Conservation (phyloP, 35 echinoderm and acorn worm genomes). For the Eucidaris tribuloides region DNA sequence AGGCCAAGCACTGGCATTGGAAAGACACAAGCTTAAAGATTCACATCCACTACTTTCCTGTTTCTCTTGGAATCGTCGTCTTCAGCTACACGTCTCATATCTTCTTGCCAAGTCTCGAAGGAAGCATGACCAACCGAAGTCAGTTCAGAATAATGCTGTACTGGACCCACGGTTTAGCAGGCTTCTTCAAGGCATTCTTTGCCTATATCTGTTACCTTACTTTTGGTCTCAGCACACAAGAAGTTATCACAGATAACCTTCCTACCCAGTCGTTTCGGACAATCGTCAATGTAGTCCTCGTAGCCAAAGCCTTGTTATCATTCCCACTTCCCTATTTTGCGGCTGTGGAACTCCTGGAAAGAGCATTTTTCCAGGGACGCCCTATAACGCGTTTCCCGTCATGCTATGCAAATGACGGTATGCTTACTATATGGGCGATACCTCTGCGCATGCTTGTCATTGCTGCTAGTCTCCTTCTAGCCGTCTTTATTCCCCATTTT, state of each 20-base stretch:
- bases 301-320: constrained; percentile 87
- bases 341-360: constrained; percentile 84
- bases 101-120: constrained; percentile 93
- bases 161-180: constrained; percentile 93
- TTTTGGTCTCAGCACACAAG: constrained; percentile 70
- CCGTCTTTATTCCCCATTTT: constrained; percentile 92
- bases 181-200: constrained; percentile 91
- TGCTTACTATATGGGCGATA: constrained; percentile 69
- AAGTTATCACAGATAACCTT: constrained; percentile 97
- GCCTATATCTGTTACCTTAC: constrained; percentile 87
- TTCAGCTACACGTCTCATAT: constrained; percentile 99
- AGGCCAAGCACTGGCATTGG: constrained; percentile 81
- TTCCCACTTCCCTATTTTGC: constrained; percentile 93
- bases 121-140: constrained; percentile 67
- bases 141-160: constrained; percentile 92
- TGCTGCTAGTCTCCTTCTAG: constrained; percentile 74
- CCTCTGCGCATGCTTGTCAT: constrained; percentile 66
- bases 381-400: constrained; percentile 77
- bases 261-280: constrained; percentile 73
- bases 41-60: constrained; percentile 87
- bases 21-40: constrained; percentile 52
- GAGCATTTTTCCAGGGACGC: constrained; percentile 84
- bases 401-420: constrained; percentile 84
- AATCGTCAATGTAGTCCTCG: constrained; percentile 83
- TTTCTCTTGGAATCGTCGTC: constrained; percentile 92